A percentile compares a stretch with the other conserved stretches of the same genome.
Conservation (phyloP, 1,140 invertebrate genomes). For the Venturia canescens region DNA sequence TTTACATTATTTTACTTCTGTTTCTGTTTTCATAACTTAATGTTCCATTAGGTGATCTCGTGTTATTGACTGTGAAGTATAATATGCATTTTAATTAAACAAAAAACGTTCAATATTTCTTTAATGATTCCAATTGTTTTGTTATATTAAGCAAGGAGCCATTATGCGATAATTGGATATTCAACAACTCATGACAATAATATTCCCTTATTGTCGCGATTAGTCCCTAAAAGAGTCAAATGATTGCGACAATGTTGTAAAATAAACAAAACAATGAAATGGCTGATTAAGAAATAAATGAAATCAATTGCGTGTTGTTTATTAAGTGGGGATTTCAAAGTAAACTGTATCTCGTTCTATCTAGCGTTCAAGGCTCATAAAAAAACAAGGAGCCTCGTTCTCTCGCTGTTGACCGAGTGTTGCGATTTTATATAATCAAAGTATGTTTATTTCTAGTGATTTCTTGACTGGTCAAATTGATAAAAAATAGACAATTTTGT, state of each 20-base stretch:
- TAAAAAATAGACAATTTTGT: too few species aligned
- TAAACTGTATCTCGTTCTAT: not conserved
- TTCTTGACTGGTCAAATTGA: not conserved
- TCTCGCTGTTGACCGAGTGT: not conserved
- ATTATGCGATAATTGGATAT: too few species aligned
- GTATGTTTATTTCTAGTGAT: slow-evolving; percentile 5
- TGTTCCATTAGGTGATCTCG: not conserved
- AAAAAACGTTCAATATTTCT: not conserved
- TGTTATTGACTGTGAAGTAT: not conserved
- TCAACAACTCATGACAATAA: not conserved
- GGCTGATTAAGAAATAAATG: slow-evolving; percentile 26
- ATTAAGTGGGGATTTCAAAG: slow-evolving; percentile 16
- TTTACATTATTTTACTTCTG: not conserved
- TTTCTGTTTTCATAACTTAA: not conserved
- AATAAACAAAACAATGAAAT: slow-evolving; percentile 26
- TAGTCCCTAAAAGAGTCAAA: not conserved
- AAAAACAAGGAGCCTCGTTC: not conserved
- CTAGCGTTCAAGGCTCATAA: not conserved
- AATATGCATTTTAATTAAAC: too few species aligned
- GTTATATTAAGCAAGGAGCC: not conserved
- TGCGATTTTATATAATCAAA: not conserved
- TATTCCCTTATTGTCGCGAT: slow-evolving; percentile 29
- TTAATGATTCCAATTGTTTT: not conserved
- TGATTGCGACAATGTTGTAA: slow-evolving; percentile 9
- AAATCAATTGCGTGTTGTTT: slow-evolving; percentile 8